These are phyloP conservation scores for Eidolon dupreanum DNA, from an alignment of 2,797 vertebrate species.

Conservation along the genomic window DNA sequence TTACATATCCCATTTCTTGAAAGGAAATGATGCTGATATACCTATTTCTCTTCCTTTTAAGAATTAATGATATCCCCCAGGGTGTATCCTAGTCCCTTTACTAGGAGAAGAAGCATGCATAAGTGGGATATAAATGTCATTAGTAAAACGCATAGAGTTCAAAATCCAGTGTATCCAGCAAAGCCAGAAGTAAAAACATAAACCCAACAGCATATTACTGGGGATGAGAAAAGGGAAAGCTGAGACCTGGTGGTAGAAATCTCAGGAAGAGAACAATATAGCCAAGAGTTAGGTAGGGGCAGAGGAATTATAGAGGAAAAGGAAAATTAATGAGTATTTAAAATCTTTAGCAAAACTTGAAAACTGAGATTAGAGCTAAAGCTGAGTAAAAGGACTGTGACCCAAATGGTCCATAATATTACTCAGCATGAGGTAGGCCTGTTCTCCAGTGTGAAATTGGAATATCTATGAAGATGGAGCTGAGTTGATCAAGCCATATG, in stretches of 20 bases:
- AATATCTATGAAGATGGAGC: neutral
- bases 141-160: neutral
- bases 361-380: neutral
- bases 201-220: neutral
- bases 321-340: neutral
- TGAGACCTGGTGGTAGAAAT: neutral
- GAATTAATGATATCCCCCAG: neutral
- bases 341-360: neutral
- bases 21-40: neutral
- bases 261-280: neutral
- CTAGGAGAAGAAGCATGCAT: neutral
- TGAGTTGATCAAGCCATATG: neutral
- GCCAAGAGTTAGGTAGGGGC: neutral
- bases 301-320: neutral
- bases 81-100: neutral
- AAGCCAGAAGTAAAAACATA: neutral
- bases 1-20: neutral
- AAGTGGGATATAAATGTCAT: neutral
- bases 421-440: neutral
- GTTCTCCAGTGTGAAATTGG: neutral
- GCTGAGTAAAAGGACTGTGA: neutral
- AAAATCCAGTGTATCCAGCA: neutral
- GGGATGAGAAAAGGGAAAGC: neutral
- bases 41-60: neutral
- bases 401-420: neutral